Percentiles rank a stretch among this genome's conserved stretches.
phyloP scores from a whole-genome alignment of 2,113 vertebrate genomes.

The Chaenocephalus aceratus region DNA sequence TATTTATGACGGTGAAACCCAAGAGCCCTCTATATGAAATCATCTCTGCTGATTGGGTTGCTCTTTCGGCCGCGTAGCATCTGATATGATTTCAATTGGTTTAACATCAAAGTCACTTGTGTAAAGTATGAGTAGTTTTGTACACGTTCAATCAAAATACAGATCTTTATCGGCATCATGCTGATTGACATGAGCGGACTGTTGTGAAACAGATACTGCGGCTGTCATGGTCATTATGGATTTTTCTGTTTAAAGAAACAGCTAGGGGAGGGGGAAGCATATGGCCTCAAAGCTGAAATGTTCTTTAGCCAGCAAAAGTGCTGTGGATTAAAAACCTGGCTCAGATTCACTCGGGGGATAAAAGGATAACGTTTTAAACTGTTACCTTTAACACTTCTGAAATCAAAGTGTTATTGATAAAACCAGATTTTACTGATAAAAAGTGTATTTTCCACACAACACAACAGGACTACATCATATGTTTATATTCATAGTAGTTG shows the following conservation, averaged over 20 bases:
- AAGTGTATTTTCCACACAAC: not conserved
- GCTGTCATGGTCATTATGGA: constrained; percentile 83
- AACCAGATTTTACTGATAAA: not conserved
- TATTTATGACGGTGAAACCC: constrained; percentile 87
- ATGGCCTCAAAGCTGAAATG: constrained; percentile 33
- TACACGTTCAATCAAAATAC: constrained; percentile 84
- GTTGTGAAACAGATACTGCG: constrained; percentile 84
- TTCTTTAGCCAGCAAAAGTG: constrained; percentile 30
- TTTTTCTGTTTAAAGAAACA: constrained; percentile 72
- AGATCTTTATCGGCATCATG: constrained; percentile 82
- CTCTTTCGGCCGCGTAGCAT: constrained; percentile 62
- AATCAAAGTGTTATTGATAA: constrained; percentile 2
- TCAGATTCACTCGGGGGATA: not conserved
- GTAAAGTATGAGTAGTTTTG: constrained; percentile 83
- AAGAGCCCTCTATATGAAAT: constrained; percentile 82
- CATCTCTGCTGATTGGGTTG: constrained; percentile 78
- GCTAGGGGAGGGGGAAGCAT: not conserved
- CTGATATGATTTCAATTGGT: constrained; percentile 83
- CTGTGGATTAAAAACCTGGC: constrained; percentile 8
- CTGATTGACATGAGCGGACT: constrained; percentile 82
- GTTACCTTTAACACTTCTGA: constrained; percentile 26
- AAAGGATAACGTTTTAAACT: constrained; percentile 21
- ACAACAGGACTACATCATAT: not conserved
- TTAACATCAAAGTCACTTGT: constrained; percentile 78
- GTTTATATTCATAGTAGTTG: not conserved